phyloP scores from a whole-genome alignment of 2,888 invertebrate species.

The Pyrrhia umbra region DNA sequence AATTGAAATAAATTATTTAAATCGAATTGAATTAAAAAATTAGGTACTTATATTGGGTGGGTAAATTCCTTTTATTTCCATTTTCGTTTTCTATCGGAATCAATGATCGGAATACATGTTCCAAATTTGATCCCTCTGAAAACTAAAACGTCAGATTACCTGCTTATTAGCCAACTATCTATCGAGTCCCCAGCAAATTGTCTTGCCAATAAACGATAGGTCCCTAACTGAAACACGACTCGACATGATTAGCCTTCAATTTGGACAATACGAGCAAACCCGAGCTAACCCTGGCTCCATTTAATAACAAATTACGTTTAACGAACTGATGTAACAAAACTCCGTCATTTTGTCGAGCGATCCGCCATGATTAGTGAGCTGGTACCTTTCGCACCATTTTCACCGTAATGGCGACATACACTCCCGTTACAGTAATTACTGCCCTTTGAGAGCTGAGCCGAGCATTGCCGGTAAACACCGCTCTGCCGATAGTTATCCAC shows the following conservation, averaged over 20 bases:
- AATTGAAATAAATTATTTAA: no score
- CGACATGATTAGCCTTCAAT: slow-evolving; percentile 52
- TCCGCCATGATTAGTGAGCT: slow-evolving; percentile 69
- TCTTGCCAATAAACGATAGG: slow-evolving; percentile 31
- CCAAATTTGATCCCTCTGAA: background rate
- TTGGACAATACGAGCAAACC: slow-evolving; percentile 48
- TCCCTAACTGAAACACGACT: slow-evolving; percentile 46
- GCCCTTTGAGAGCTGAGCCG: slow-evolving; percentile 78
- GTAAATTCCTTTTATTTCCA: no score
- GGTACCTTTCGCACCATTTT: slow-evolving; percentile 67
- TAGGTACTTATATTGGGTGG: no score
- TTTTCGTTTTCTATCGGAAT: no score
- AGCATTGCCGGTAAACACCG: slow-evolving; percentile 71
- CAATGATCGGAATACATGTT: no score
- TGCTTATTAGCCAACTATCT: background rate
- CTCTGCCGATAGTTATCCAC: slow-evolving; percentile 62
- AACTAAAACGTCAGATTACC: background rate
- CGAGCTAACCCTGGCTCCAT: slow-evolving; percentile 41
- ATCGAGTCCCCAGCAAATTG: slow-evolving; percentile 34
- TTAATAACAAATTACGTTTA: slow-evolving; percentile 61
- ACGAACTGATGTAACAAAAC: slow-evolving; percentile 65
- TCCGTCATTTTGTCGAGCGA: slow-evolving; percentile 64
- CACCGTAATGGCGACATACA: slow-evolving; percentile 76
- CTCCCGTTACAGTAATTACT: slow-evolving; percentile 76
- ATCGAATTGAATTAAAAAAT: no score